Evolutionary conservation across 1,140 invertebrate species (phyloP), one percentile per base, ranked within the genome.

Genomic region (Holcopasites calliopsidis): DNA sequence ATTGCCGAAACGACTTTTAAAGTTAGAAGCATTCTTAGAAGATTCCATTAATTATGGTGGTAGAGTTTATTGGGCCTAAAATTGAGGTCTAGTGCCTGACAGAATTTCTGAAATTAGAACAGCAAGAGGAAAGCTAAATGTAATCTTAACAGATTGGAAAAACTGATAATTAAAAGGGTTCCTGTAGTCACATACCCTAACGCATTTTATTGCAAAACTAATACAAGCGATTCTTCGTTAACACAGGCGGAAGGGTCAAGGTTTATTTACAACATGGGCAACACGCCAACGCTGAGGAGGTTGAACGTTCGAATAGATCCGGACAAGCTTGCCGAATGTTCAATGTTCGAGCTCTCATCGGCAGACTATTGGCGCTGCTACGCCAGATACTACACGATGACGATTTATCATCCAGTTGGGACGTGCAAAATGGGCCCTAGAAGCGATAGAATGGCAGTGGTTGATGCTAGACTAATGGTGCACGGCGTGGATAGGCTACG

Each of bases 361-460:
- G 93, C 95, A 60, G 90, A 92, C 3, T 96, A 94, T 82, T 95
- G 95, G 94, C 93, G 93, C 68, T 96, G 96, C 85, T 92, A 95
- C 75, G 93, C 94, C 1, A 90, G 93, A 52, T 93, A 94, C 83
- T 95, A 95, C 52, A 95, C 95, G 0, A 90, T 94, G 79, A 94
- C 94, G 42, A 93, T 96, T 57, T 95, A 95, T 82, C 95, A 96
- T 91, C 94, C 94, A 0, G 89, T 91, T 0, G 92, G 94, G 13
- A 93, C 92, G 0, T 90, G 87, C 76, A 79, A 85, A 38, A 87
- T 94, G 44, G 93, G 92, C 16, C 93, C 94, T 79, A 89, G 90
- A 3, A 90, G 91, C 0, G 94, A 95, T 83, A 88, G 88, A 1
- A 85, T 85, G 13, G 93, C 94, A 0, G 95, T 95, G 0, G 94